Percentiles rank a stretch among this genome's conserved stretches.
These are phyloP conservation scores for Gallinago jamesoni DNA, from an alignment of 2,113 vertebrate genomes.

Conservation along the genomic window DNA sequence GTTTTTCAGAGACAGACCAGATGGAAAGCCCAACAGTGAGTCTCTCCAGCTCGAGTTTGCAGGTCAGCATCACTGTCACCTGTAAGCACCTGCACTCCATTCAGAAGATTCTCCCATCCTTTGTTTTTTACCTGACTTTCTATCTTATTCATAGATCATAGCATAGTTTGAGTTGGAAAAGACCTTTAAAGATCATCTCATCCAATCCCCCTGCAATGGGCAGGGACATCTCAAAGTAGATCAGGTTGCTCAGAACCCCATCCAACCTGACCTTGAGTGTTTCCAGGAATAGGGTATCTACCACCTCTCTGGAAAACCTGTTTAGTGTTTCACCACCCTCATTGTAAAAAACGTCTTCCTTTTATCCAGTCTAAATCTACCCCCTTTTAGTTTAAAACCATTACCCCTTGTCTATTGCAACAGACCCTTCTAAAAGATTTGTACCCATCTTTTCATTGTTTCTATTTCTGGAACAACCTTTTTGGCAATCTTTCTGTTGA, in stretches of 20 bases:
- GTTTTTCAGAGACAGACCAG: not conserved
- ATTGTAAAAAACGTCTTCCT: not conserved
- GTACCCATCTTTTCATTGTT: not conserved
- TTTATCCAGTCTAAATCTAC: not conserved
- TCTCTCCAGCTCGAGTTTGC: fast-evolving
- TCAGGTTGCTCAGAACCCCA: not conserved
- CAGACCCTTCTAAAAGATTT: not conserved
- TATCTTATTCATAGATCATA: not conserved
- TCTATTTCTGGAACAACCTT: not conserved
- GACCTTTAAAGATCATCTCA: not conserved
- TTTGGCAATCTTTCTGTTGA: not conserved
- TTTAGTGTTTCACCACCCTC: not conserved
- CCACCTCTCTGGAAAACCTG: not conserved
- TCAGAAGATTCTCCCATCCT: not conserved
- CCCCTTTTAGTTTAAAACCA: not conserved
- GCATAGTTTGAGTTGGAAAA: not conserved
- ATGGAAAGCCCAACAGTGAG: not conserved
- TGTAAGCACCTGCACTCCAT: not conserved
- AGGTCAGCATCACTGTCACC: not conserved
- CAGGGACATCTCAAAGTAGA: not conserved
- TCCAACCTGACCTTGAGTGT: not conserved
- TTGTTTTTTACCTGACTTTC: not conserved
- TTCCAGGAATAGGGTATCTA: not conserved
- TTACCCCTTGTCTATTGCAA: not conserved
- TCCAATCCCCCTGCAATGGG: not conserved